Percentiles rank a stretch among this genome's conserved stretches.
These are phyloP conservation scores for Okapia johnstoni DNA, from an alignment of 2,113 vertebrate species.

Conservation along the genomic window DNA sequence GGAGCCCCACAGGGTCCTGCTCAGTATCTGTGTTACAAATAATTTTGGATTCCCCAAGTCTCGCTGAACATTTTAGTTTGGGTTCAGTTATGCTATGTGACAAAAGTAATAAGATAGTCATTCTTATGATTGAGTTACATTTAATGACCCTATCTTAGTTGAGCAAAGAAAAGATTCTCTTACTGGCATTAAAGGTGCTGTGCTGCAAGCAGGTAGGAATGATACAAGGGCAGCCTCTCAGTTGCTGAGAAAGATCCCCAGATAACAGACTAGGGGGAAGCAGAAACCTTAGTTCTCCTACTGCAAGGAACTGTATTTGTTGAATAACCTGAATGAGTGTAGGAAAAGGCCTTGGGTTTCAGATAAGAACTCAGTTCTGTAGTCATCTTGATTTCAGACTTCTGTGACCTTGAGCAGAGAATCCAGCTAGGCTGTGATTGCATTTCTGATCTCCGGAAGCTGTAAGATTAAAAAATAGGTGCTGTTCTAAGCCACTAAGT, in stretches of 20 bases:
- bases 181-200: not conserved
- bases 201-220: not conserved
- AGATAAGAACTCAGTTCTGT: not conserved
- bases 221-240: not conserved
- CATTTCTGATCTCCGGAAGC: not conserved
- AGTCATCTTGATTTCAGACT: not conserved
- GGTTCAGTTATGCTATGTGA: not conserved
- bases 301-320: not conserved
- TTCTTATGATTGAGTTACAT: not conserved
- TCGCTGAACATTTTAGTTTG: not conserved
- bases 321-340: not conserved
- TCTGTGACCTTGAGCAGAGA: not conserved
- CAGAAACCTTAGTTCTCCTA: not conserved
- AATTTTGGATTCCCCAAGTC: not conserved
- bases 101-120: not conserved
- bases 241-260: not conserved
- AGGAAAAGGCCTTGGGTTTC: not conserved
- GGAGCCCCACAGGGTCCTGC: not conserved
- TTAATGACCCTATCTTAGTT: not conserved
- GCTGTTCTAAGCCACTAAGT: not conserved
- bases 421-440: not conserved
- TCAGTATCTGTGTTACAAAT: not conserved
- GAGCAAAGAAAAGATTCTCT: not conserved
- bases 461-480: not conserved
- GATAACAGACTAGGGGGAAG: not conserved